A percentile compares a stretch with the other conserved stretches of the same genome.
Conservation (phyloP, 2,797 vertebrate species). For the Buphagus erythrorhynchus region DNA sequence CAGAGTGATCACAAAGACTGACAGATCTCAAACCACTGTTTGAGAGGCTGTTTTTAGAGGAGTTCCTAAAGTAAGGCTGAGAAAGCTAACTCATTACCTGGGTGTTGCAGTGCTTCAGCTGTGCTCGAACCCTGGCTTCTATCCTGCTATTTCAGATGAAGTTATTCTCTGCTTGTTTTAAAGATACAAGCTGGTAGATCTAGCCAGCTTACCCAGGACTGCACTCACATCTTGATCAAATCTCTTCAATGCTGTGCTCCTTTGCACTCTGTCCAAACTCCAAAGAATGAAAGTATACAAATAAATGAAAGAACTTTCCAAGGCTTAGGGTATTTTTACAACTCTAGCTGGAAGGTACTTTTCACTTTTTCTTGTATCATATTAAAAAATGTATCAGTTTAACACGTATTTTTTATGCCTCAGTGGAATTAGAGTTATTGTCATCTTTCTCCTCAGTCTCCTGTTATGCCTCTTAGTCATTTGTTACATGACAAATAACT, state of each 20-base stretch:
- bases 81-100: background rate
- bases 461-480: slow-evolving; percentile 36
- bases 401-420: slow-evolving; percentile 25
- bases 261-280: background rate
- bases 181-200: background rate
- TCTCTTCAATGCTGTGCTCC: background rate
- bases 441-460: slow-evolving; percentile 6
- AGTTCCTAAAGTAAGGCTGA: background rate
- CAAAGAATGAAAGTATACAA: background rate
- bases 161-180: background rate
- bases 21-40: background rate
- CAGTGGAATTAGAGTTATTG: slow-evolving; percentile 60
- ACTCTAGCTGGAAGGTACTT: background rate
- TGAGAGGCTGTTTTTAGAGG: no score
- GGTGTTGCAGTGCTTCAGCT: background rate
- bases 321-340: background rate
- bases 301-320: background rate
- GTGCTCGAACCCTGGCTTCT: background rate
- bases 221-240: background rate
- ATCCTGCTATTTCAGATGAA: accelerated
- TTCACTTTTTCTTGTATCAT: slow-evolving; percentile 25
- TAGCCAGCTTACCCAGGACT: background rate
- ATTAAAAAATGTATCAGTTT: slow-evolving; percentile 28
- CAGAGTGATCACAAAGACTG: background rate
- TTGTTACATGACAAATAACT: slow-evolving; percentile 25